Evolutionary conservation across 2,113 vertebrate species (phyloP).

Genomic region (Dermatemys mawii): DNA sequence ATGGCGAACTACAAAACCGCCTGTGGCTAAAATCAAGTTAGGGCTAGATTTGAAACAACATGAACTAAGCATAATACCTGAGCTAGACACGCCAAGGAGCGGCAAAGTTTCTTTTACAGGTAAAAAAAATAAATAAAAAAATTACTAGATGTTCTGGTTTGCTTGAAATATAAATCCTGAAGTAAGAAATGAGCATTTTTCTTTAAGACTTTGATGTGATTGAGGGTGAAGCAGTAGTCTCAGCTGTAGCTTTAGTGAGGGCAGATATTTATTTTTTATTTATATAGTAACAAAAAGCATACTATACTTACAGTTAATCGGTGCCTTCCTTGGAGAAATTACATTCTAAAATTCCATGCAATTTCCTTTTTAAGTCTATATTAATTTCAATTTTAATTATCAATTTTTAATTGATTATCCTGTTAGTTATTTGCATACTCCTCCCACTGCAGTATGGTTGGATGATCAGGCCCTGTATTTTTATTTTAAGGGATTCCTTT

Average conservation of each 20-base stretch:
- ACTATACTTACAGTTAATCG: not conserved
- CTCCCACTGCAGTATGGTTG: not conserved
- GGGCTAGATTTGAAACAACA: slow-evolving; percentile 83
- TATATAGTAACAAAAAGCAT: not conserved
- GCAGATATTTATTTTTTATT: not conserved
- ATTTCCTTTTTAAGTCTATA: too few species aligned
- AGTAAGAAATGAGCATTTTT: not conserved
- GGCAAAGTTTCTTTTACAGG: slow-evolving; percentile 77
- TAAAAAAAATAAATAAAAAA: slow-evolving; percentile 30
- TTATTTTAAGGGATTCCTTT: not conserved
- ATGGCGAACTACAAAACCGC: slow-evolving; percentile 80
- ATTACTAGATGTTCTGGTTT: not conserved
- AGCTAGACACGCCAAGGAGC: slow-evolving; percentile 84
- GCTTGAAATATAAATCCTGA: not conserved
- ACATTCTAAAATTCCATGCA: too few species aligned
- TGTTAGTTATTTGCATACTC: not conserved
- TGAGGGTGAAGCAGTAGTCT: not conserved
- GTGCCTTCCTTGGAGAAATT: not conserved
- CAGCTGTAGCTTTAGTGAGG: not conserved
- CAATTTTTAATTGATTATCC: too few species aligned
- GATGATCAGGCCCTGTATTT: not conserved
- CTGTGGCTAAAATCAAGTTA: slow-evolving; percentile 82
- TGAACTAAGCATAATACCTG: slow-evolving; percentile 92
- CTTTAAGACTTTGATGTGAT: not conserved
- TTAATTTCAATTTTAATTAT: too few species aligned